A percentile compares a stretch with the other conserved stretches of the same genome.
phyloP scores from a whole-genome alignment of 2,888 invertebrate genomes.

The Coecobrya sp. region DNA sequence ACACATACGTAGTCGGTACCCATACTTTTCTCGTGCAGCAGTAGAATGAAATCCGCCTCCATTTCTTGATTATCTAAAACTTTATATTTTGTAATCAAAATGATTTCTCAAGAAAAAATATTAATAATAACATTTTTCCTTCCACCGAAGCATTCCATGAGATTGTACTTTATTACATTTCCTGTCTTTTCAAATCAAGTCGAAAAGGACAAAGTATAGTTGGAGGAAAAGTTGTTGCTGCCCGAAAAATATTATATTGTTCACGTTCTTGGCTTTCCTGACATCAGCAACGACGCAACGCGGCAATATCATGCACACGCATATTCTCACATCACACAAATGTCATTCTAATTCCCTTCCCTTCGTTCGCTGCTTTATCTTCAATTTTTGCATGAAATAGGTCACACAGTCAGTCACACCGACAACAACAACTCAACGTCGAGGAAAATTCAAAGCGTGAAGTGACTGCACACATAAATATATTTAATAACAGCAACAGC shows the following conservation, averaged over 20 bases:
- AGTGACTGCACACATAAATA: not conserved
- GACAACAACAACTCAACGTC: not conserved
- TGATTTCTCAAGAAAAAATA: slow-evolving; percentile 20
- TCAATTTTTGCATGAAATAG: slow-evolving; percentile 49
- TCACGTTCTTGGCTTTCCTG: slow-evolving; percentile 34
- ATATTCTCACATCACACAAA: slow-evolving; percentile 27
- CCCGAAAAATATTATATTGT: slow-evolving; percentile 18
- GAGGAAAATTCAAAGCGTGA: slow-evolving; percentile 11
- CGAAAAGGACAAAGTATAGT: no score
- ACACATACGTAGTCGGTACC: not conserved
- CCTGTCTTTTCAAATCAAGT: not conserved
- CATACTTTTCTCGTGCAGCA: not conserved
- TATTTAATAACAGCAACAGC: slow-evolving; percentile 34
- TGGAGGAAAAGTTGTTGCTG: not conserved
- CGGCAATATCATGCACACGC: slow-evolving; percentile 14
- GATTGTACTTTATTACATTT: slow-evolving; percentile 5
- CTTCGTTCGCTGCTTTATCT: not conserved
- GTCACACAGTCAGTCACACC: slow-evolving; percentile 46
- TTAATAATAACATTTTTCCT: not conserved
- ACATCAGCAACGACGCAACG: not conserved
- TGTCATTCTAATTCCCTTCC: slow-evolving; percentile 32
- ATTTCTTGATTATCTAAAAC: slow-evolving; percentile 13
- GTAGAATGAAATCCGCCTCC: not conserved
- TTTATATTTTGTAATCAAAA: slow-evolving; percentile 28
- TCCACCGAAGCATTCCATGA: slow-evolving; percentile 9